Base-by-base conservation (phyloP, 2,113 vertebrate species). In the Trematocara nigrifrons region DNA sequence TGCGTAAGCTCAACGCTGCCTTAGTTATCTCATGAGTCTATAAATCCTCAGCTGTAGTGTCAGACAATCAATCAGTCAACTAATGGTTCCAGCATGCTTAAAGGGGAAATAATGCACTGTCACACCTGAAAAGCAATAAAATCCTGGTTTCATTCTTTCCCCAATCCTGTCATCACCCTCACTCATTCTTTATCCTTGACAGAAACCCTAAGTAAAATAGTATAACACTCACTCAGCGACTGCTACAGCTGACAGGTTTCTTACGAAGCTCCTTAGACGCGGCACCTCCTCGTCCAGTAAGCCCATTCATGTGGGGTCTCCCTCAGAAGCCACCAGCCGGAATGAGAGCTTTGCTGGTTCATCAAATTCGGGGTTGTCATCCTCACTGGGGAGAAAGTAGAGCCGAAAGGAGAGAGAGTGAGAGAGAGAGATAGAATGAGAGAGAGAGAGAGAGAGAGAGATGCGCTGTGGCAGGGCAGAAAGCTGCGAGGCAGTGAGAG, bases 341-440 rank as follows among this genome's bases (percentile, higher is more conserved):
- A 95, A 96, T 96, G 97, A 92, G 80, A 85, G 97, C 96, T 97
- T 97, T 95, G 97, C 97, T 94, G 98, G 95, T 96, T 98, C 97
- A 97, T 98, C 97, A 95, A 96, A 97, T 97, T 97, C 94, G 94
- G 96, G 97, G 96, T 96, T 97, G 96, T 97, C 98, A 98, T 99
- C 97, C 91, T 98, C 97, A 95, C 94, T 95, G 96, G 96, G 97
- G 96, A 91, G 89, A 96, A 96, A 97, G 97, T 95, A 96, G 95
- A 97, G 91, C 96, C 91, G 93, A 93, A 94, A 90, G 91, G 87
- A 64, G 82, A 84, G 92, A 92, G 89, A 87, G 88, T 84, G 86
- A 11, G 42, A 49, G 87, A 61, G 86, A 81, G 91, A 91, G 91
- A 86, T 81, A 20, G 61, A 66, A 40, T 40, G 87, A 12, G 89